Evolutionary conservation across 2,113 vertebrate genomes (phyloP).

Genomic region (Peromyscus maniculatus): DNA sequence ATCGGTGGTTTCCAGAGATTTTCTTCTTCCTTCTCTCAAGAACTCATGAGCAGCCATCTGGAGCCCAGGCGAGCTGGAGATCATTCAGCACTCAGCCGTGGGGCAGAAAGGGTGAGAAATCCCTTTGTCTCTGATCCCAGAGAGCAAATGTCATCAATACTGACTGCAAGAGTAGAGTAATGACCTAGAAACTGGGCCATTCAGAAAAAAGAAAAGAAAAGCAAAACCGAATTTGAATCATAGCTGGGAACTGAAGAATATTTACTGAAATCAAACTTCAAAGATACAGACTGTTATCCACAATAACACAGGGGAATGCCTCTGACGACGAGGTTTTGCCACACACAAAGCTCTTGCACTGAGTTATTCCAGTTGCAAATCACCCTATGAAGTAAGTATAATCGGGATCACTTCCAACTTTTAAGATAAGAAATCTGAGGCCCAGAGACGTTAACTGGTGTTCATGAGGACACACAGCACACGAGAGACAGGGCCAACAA

Average conservation of each 20-base stretch:
- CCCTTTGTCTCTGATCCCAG: background rate
- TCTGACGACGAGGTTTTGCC: rapidly evolving
- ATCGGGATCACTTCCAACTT: background rate
- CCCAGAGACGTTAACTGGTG: background rate
- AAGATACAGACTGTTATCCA: background rate
- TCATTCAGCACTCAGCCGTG: background rate
- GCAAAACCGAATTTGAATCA: conserved; percentile 55
- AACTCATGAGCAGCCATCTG: background rate
- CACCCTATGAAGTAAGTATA: rapidly evolving
- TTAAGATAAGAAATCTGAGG: background rate
- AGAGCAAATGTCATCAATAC: background rate
- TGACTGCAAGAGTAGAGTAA: background rate
- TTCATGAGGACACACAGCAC: background rate
- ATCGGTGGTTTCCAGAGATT: conserved; percentile 51
- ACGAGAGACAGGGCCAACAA: background rate
- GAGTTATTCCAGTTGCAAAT: background rate
- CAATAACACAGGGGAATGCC: background rate
- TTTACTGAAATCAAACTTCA: conserved; percentile 54
- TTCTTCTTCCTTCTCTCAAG: conserved; percentile 57
- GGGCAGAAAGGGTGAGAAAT: background rate
- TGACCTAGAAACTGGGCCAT: background rate
- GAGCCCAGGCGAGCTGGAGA: background rate
- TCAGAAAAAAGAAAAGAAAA: background rate
- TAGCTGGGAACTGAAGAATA: conserved; percentile 46
- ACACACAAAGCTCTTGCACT: background rate